Percentiles rank a stretch among this genome's conserved stretches.
phyloP scores from a whole-genome alignment of 2,113 vertebrate species.

The Equus przewalskii region DNA sequence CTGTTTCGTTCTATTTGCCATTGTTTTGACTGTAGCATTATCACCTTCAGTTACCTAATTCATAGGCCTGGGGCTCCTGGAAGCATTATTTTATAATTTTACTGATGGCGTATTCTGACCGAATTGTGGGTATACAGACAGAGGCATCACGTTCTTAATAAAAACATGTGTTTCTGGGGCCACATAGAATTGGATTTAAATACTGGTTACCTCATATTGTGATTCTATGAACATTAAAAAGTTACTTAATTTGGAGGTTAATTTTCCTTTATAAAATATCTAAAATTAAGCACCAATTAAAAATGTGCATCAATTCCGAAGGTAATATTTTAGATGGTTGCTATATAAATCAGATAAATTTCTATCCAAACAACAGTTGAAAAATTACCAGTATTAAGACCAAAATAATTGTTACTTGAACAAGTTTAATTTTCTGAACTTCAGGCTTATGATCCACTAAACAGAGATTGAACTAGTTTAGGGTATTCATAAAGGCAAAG shows the following conservation, averaged over 20 bases:
- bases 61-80: rapidly evolving
- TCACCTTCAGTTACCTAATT: not conserved
- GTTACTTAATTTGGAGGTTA: not conserved
- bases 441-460: not conserved
- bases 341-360: not conserved
- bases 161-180: not conserved
- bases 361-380: not conserved
- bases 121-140: not conserved
- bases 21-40: not conserved
- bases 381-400: not conserved
- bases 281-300: not conserved
- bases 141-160: too few species aligned
- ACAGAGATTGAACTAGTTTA: not conserved
- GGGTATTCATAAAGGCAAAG: not conserved
- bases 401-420: not conserved
- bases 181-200: not conserved
- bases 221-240: not conserved
- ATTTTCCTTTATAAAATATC: not conserved
- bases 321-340: not conserved
- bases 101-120: not conserved
- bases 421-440: not conserved
- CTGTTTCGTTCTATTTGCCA: not conserved
- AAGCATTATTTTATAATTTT: not conserved
- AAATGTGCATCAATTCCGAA: not conserved
- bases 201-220: not conserved